A percentile compares a stretch with the other conserved stretches of the same genome.
Evolutionary conservation across 2,888 invertebrate genomes (phyloP).

Genomic region (Eupithecia vulgata): DNA sequence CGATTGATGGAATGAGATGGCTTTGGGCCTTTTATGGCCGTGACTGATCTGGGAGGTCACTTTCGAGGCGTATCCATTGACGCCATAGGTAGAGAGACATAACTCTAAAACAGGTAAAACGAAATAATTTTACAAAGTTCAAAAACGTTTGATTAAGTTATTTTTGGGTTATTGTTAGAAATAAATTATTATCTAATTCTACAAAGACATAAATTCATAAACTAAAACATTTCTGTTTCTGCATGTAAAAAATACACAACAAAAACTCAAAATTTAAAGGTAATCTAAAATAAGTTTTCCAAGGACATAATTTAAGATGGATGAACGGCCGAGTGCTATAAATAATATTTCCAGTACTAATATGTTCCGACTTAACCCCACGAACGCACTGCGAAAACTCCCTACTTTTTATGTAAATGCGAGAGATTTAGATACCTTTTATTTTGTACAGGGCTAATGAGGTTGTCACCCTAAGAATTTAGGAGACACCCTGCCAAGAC

Average conservation of each 20-base stretch:
- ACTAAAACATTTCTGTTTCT: not conserved
- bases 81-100: not conserved
- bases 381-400: slow-evolving; percentile 64
- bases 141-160: not conserved
- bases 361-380: slow-evolving; percentile 61
- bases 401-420: slow-evolving; percentile 64
- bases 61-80: slow-evolving; percentile 10
- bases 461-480: slow-evolving; percentile 22
- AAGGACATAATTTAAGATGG: slow-evolving; percentile 10
- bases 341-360: slow-evolving; percentile 56
- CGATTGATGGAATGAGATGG: slow-evolving; percentile 60
- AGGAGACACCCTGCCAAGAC: slow-evolving; percentile 17
- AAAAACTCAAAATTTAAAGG: not conserved
- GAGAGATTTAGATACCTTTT: slow-evolving; percentile 47
- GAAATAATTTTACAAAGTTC: not conserved
- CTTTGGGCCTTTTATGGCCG: slow-evolving; percentile 27
- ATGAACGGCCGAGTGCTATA: slow-evolving; percentile 43
- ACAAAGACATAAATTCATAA: not conserved
- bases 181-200: not conserved
- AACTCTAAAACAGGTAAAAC: not conserved
- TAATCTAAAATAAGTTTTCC: not conserved
- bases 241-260: not conserved
- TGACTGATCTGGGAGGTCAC: slow-evolving; percentile 28
- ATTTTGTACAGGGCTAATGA: slow-evolving; percentile 27
- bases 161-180: not conserved